Evolutionary conservation across 2,797 vertebrate species (phyloP).

Genomic region (Tachyglossus aculeatus): DNA sequence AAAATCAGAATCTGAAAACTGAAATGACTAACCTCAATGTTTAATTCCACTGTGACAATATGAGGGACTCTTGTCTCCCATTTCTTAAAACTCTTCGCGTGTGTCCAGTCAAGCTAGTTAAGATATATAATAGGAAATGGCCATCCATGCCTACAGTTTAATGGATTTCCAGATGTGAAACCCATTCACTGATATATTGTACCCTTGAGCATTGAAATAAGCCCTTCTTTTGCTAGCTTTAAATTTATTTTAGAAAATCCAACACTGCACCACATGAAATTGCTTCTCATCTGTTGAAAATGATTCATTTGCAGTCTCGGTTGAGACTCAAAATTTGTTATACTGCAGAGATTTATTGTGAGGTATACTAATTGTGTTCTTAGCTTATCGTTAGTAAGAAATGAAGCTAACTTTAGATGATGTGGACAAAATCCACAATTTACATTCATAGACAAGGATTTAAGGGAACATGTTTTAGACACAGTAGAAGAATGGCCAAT

Average conservation of each 20-base stretch:
- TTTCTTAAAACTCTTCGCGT: background rate
- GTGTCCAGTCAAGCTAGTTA: constrained; percentile 3
- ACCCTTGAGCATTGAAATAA: background rate
- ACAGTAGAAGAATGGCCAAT: too few relatives aligned
- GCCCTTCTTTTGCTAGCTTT: background rate
- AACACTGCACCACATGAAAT: background rate
- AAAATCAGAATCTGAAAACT: constrained; percentile 15
- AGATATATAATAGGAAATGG: background rate
- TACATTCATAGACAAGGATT: too few relatives aligned
- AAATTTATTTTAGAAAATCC: background rate
- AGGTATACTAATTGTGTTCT: background rate
- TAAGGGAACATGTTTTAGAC: too few relatives aligned
- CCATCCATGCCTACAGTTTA: background rate
- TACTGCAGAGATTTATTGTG: background rate
- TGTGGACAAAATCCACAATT: too few relatives aligned
- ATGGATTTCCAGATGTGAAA: background rate
- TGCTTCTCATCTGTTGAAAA: background rate
- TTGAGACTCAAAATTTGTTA: background rate
- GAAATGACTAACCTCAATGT: background rate
- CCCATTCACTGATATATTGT: background rate
- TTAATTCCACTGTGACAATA: constrained; percentile 8
- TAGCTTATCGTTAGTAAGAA: background rate
- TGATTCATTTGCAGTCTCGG: background rate
- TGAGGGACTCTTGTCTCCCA: background rate
- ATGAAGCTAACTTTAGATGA: background rate